Conservation (phyloP, 1,140 invertebrate genomes). For the Listronotus bonariensis region DNA sequence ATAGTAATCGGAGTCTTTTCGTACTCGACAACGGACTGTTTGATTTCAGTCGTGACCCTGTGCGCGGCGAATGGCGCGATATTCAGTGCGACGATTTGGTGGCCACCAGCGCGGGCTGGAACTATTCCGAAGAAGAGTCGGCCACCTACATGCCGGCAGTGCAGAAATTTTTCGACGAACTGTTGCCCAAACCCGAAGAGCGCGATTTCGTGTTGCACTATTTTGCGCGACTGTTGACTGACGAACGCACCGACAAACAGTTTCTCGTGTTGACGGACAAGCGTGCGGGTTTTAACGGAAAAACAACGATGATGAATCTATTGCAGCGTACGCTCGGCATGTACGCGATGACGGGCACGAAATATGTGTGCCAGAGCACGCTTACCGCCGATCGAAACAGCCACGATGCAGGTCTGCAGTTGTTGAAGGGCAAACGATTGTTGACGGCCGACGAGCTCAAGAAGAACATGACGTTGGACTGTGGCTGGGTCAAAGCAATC, state of each 20-base stretch:
- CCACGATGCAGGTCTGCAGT: background rate
- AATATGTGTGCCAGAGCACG: slow-evolving; percentile 1
- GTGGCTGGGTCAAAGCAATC: background rate
- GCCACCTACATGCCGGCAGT: slow-evolving; percentile 1
- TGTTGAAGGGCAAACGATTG: slow-evolving; percentile 2
- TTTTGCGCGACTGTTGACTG: background rate
- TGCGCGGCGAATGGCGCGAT: background rate
- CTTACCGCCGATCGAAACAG: slow-evolving; percentile 3
- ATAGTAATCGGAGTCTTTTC: background rate
- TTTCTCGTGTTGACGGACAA: slow-evolving; percentile 7
- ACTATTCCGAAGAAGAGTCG: slow-evolving; percentile 2
- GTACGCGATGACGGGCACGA: slow-evolving; percentile 1
- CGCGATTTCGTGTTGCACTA: slow-evolving; percentile 6
- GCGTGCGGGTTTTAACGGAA: slow-evolving; percentile 4
- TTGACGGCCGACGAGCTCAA: background rate
- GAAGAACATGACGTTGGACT: background rate
- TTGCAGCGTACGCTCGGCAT: background rate
- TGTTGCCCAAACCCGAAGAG: background rate
- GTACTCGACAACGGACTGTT: slow-evolving; percentile 1
- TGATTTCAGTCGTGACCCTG: background rate
- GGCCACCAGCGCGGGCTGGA: background rate
- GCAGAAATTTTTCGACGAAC: background rate
- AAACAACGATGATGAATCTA: slow-evolving; percentile 4
- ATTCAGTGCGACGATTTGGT: slow-evolving; percentile 1
- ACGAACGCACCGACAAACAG: background rate